Evolutionary conservation across 1,140 invertebrate genomes (phyloP).

Genomic region (Araneus ventricosus): DNA sequence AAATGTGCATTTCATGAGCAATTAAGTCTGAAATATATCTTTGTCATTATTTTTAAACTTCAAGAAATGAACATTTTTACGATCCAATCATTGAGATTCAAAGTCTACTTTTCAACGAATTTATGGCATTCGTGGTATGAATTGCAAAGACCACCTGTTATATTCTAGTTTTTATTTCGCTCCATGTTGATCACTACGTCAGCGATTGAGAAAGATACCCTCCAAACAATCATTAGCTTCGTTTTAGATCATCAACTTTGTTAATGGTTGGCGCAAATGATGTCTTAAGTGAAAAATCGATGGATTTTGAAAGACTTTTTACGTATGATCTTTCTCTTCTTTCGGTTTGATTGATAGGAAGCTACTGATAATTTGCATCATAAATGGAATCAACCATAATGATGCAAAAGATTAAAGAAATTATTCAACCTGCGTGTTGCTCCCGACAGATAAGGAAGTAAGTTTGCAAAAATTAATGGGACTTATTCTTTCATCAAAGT

Average conservation of each 20-base stretch:
- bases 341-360: constrained; percentile 21
- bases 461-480: neutral
- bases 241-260: constrained; percentile 47
- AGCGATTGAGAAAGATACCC: neutral
- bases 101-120: neutral
- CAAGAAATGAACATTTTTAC: neutral
- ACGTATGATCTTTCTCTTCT: constrained; percentile 8
- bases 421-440: neutral
- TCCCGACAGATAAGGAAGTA: neutral
- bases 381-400: neutral
- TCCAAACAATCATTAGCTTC: constrained; percentile 42
- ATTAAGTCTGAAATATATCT: neutral
- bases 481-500: neutral
- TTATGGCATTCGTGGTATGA: neutral
- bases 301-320: constrained; percentile 5
- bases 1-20: too few species aligned
- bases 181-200: constrained; percentile 7
- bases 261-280: constrained; percentile 51
- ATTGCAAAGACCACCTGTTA: constrained; percentile 31
- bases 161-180: neutral
- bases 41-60: neutral
- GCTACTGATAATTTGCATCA: neutral
- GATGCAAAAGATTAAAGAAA: neutral
- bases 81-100: neutral
- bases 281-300: constrained; percentile 63